phyloP scores from a whole-genome alignment of 2,797 vertebrate species.

The Lepilemur ruficaudatus region DNA sequence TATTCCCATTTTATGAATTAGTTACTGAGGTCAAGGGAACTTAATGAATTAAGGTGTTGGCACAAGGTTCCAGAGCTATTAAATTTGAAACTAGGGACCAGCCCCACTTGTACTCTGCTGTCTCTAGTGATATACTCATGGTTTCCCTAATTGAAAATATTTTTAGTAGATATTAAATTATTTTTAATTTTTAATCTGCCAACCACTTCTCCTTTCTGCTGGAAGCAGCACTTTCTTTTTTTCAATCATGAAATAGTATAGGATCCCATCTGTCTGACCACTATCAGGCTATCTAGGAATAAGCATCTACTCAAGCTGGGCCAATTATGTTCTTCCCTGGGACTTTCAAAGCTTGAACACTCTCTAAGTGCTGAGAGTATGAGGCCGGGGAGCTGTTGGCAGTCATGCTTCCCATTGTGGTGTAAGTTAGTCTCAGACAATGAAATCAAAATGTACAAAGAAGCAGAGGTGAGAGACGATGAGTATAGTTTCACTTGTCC shows the following conservation, averaged over 20 bases:
- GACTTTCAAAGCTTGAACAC: conserved; percentile 14
- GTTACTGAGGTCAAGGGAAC: conserved; percentile 41
- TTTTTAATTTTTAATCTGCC: conserved; percentile 46
- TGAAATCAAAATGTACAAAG: conserved; percentile 14
- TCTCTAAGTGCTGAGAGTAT: neutral
- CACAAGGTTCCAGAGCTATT: conserved; percentile 30
- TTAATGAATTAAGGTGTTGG: conserved; percentile 24
- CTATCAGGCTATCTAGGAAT: neutral
- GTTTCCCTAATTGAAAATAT: conserved; percentile 32
- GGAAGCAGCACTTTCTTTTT: conserved; percentile 27
- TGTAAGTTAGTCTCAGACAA: conserved; percentile 26
- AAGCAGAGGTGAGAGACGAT: neutral
- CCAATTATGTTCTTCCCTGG: conserved; percentile 27
- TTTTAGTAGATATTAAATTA: conserved; percentile 52
- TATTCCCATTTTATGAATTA: conserved; percentile 57
- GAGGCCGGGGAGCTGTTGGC: neutral
- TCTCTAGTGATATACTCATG: conserved; percentile 21
- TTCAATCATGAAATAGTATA: neutral
- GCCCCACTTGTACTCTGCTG: neutral
- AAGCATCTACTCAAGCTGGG: neutral
- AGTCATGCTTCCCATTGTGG: neutral
- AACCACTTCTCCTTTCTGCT: conserved; percentile 12
- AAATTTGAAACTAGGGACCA: conserved; percentile 58
- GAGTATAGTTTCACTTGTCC: neutral
- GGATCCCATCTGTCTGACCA: neutral